Conservation (phyloP, 1,140 invertebrate species). For the Hylaeus volcanicus region DNA sequence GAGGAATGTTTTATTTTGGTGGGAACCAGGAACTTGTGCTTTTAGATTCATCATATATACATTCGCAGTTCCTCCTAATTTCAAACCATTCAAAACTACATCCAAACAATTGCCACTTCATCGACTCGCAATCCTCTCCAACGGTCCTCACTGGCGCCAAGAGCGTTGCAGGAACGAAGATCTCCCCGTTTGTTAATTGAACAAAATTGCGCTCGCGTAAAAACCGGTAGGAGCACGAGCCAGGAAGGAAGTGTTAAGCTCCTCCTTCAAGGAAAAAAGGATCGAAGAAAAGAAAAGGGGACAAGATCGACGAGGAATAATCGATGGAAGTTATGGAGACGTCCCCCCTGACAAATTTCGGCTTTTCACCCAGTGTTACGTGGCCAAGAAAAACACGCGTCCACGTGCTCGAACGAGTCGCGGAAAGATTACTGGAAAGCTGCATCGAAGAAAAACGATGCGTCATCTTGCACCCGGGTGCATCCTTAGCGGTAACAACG, state of each 20-base stretch:
- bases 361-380: slow-evolving; percentile 2
- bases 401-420: slow-evolving; percentile 37
- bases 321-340: slow-evolving; percentile 45
- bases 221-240: slow-evolving; percentile 7
- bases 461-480: slow-evolving; percentile 66
- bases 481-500: slow-evolving; percentile 60
- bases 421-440: slow-evolving; percentile 33
- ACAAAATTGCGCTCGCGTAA: slow-evolving; percentile 5
- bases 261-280: neutral
- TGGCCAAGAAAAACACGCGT: neutral
- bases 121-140: no score
- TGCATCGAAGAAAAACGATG: slow-evolving; percentile 63
- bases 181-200: no score
- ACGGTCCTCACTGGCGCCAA: no score
- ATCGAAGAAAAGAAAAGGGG: neutral
- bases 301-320: slow-evolving; percentile 1
- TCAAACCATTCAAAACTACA: no score
- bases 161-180: no score
- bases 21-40: no score
- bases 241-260: slow-evolving; percentile 2
- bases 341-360: slow-evolving; percentile 62
- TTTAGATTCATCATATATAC: no score
- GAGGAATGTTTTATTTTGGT: no score
- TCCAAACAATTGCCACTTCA: no score
- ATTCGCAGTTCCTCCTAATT: no score